A percentile compares a stretch with the other conserved stretches of the same genome.
phyloP scores from a whole-genome alignment of 1,140 invertebrate species.

The Leptopilina boulardi region DNA sequence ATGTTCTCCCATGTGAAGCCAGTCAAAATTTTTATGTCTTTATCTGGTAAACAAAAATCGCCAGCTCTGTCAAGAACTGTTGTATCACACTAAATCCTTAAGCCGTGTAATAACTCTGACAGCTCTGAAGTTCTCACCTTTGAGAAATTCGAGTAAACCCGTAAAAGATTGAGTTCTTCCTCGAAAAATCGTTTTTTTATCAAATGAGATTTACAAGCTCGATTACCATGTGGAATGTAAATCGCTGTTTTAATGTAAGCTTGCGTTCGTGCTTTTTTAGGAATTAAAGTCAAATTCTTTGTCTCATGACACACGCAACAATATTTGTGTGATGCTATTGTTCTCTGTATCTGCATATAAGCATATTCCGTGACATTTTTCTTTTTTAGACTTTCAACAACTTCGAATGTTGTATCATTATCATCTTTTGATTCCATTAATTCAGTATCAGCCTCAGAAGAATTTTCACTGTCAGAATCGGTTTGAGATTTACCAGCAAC shows the following conservation, averaged over 20 bases:
- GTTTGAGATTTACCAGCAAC: background rate
- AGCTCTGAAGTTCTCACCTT: background rate
- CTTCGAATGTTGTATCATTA: background rate
- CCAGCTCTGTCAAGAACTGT: background rate
- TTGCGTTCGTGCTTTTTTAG: background rate
- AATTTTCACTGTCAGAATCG: background rate
- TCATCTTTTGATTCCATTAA: background rate
- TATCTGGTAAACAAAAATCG: background rate
- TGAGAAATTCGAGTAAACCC: background rate
- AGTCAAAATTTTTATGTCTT: background rate
- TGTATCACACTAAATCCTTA: background rate
- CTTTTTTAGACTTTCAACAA: background rate
- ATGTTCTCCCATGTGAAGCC: background rate
- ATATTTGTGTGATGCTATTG: background rate
- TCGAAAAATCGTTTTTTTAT: background rate
- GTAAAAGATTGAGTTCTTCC: too few relatives aligned
- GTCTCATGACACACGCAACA: background rate
- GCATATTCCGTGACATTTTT: background rate
- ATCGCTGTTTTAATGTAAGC: background rate
- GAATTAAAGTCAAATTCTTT: background rate
- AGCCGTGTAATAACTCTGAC: background rate
- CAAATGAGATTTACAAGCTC: background rate
- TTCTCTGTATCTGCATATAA: background rate
- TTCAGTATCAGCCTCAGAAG: background rate
- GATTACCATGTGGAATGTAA: background rate